phyloP scores from a whole-genome alignment of 2,888 invertebrate species.

The Germaria angustata region DNA sequence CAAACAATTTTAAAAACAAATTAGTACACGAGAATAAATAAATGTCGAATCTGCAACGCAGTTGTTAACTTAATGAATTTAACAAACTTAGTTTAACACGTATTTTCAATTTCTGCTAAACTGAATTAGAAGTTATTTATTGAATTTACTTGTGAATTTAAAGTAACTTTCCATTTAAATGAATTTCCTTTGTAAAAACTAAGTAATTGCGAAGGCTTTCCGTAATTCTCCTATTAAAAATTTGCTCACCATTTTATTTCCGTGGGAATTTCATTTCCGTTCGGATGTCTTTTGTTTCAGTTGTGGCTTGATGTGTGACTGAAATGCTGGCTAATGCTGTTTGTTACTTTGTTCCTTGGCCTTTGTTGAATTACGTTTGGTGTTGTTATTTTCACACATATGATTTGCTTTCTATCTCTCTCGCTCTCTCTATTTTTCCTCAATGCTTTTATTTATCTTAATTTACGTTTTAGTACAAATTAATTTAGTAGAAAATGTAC shows the following conservation, averaged over 20 bases:
- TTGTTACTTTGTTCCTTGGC: slow-evolving; percentile 6
- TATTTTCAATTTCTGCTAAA: not conserved
- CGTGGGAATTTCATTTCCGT: slow-evolving; percentile 57
- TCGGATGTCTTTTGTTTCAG: slow-evolving; percentile 57
- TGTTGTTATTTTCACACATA: slow-evolving; percentile 13
- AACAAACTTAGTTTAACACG: not conserved
- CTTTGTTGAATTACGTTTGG: no score
- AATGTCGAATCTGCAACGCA: no score
- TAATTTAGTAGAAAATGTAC: slow-evolving; percentile 14
- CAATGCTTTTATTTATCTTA: slow-evolving; percentile 9
- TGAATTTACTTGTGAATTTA: not conserved
- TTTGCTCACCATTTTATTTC: slow-evolving; percentile 48
- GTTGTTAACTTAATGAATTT: no score
- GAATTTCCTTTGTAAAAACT: not conserved
- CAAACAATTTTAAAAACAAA: no score
- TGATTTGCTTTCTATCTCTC: not conserved
- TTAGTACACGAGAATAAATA: no score
- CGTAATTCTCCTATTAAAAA: not conserved
- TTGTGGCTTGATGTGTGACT: slow-evolving; percentile 56
- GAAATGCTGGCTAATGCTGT: slow-evolving; percentile 31
- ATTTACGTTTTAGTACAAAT: slow-evolving; percentile 11
- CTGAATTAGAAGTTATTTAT: not conserved
- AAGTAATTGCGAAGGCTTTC: not conserved
- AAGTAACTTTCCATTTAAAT: not conserved
- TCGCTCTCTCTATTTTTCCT: not conserved